Evolutionary conservation across 2,797 vertebrate genomes (phyloP).

Genomic region (Aphelocoma californica): DNA sequence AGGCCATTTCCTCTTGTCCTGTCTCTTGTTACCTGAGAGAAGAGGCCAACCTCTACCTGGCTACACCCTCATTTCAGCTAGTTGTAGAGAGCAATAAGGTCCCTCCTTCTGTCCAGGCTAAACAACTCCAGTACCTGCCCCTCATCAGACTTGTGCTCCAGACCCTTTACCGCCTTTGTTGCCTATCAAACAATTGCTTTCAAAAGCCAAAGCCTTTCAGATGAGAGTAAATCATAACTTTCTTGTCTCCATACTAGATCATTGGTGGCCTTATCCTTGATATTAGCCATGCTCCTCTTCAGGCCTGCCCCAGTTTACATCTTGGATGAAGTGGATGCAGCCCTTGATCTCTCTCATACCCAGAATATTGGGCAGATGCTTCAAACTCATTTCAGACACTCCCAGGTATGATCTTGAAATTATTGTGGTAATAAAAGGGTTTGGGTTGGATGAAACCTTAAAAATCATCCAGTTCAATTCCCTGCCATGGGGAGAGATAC

Average conservation of each 20-base stretch:
- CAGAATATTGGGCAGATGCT: conserved; percentile 99
- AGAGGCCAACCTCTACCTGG: neutral
- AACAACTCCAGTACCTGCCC: neutral
- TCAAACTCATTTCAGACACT: conserved; percentile 88
- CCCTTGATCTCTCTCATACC: conserved; percentile 95
- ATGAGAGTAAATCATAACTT: neutral
- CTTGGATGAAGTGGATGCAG: conserved; percentile 96
- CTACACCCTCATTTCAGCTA: neutral
- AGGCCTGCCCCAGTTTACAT: conserved; percentile 98
- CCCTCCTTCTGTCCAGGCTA: neutral
- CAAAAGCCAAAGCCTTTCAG: neutral
- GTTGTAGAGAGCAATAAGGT: neutral
- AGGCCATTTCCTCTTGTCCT: neutral
- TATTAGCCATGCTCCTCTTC: conserved; percentile 95
- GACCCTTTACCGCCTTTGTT: neutral
- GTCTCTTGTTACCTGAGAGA: neutral
- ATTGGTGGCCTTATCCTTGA: conserved; percentile 93
- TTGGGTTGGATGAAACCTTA: neutral
- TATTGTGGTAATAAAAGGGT: neutral
- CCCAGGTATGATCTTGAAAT: conserved; percentile 80
- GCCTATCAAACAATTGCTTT: neutral
- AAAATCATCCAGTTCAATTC: neutral
- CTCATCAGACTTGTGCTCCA: neutral
- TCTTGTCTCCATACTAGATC: conserved; percentile 77
- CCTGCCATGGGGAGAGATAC: rapidly evolving